Conservation (phyloP, 2,888 invertebrate species). For the Orgyia antiqua region DNA sequence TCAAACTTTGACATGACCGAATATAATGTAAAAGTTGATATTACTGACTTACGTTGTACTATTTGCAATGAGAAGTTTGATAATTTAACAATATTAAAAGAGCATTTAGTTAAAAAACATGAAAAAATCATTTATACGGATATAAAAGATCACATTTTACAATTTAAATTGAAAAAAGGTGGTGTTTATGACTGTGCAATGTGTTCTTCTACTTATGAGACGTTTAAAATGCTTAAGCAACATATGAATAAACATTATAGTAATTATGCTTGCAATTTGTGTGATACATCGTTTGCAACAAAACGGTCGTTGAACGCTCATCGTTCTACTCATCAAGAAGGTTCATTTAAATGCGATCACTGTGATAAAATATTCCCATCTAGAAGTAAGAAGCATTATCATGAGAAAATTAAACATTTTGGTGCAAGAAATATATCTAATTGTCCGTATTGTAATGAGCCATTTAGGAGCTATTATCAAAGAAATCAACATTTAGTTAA, state of each 20-base stretch:
- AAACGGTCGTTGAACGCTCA: slow-evolving; percentile 53
- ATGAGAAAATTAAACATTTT: slow-evolving; percentile 57
- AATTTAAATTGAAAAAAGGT: slow-evolving; percentile 57
- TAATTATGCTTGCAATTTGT: slow-evolving; percentile 50
- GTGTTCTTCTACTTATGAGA: slow-evolving; percentile 57
- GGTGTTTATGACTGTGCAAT: slow-evolving; percentile 54
- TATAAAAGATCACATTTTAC: slow-evolving; percentile 56
- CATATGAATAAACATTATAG: slow-evolving; percentile 65
- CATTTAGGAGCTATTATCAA: slow-evolving; percentile 62
- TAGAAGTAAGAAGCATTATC: slow-evolving; percentile 51
- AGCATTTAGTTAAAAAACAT: slow-evolving; percentile 46
- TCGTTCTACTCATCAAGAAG: slow-evolving; percentile 46
- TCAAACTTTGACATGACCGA: slow-evolving; percentile 43
- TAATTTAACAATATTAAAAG: slow-evolving; percentile 36
- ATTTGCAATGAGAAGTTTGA: slow-evolving; percentile 39
- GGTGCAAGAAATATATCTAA: slow-evolving; percentile 58
- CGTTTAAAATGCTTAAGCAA: slow-evolving; percentile 64
- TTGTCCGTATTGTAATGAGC: slow-evolving; percentile 55
- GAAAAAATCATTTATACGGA: slow-evolving; percentile 41
- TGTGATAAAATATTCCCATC: slow-evolving; percentile 60
- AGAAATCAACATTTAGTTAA: slow-evolving; percentile 60
- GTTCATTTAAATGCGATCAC: slow-evolving; percentile 56
- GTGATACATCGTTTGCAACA: slow-evolving; percentile 52
- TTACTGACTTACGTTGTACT: slow-evolving; percentile 38
- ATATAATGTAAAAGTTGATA: slow-evolving; percentile 49